A percentile compares a stretch with the other conserved stretches of the same genome.
Conservation (phyloP, 1,140 invertebrate genomes). For the Zophobas morio region DNA sequence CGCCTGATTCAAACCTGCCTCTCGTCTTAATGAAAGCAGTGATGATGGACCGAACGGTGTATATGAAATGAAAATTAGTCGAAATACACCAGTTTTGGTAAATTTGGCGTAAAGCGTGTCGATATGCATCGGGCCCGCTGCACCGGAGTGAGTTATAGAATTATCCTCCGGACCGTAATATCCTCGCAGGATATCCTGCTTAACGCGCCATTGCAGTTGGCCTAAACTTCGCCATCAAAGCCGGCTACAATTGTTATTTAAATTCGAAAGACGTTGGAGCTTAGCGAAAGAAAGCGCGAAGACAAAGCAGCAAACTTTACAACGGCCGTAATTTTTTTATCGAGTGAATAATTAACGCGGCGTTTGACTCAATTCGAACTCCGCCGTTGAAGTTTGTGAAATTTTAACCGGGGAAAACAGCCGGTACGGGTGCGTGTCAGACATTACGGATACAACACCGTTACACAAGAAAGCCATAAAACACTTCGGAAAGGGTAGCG, state of each 20-base stretch:
- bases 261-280: background rate
- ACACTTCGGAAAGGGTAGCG: conserved; percentile 34
- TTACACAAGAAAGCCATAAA: conserved; percentile 37
- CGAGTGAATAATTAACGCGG: background rate
- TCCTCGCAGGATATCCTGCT: conserved; percentile 28
- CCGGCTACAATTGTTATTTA: conserved; percentile 14
- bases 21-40: no score
- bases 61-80: conserved; percentile 2
- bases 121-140: no score
- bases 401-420: conserved; percentile 3
- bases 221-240: conserved; percentile 7
- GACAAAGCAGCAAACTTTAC: no score
- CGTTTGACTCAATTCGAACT: background rate
- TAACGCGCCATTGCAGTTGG: conserved; percentile 23
- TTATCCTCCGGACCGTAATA: conserved; percentile 23
- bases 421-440: conserved; percentile 6
- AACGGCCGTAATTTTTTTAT: background rate
- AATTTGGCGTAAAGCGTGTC: no score
- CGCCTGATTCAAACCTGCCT: no score
- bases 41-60: no score
- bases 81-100: background rate
- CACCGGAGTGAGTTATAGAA: conserved; percentile 7
- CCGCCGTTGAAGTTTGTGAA: background rate
- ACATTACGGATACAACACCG: conserved; percentile 23
- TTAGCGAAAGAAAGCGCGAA: background rate